Evolutionary conservation across 2,113 vertebrate species (phyloP), one percentile per base, ranked within the genome.

Genomic region (Clarias macrocephalus): DNA sequence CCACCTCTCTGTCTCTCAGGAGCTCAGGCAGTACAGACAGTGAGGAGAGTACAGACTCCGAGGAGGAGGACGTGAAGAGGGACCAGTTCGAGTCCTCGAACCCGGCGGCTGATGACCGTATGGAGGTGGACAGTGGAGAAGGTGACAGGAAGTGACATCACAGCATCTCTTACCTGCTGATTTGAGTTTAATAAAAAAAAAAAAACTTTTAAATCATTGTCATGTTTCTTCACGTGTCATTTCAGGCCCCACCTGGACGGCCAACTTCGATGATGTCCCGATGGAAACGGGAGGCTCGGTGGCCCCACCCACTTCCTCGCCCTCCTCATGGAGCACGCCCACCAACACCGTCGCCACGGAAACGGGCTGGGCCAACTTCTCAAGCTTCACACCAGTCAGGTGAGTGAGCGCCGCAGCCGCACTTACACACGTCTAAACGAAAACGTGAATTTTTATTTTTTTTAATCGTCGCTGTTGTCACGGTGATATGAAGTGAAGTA

Each of bases 1-100:
- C 28, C 3, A 13, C 63, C 1, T 66, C 18, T 87, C 65, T 66
- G 52, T 65, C 37, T 21, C 3, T 52, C 90, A 97, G 94, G 93
- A 99, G 97, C 92, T 99, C 98, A 42, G 98, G 98, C 88, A 99
- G 98, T 90, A 99, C 98, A 0, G 98, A 99, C 95, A 99, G 98
- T 4, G 98, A 99, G 91, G 98, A 99, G 90, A 99, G 98, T 89
- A 99, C 98, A 60, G 98, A 99, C 91, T 99, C 98, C 0, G 98
- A 99, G 91, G 98, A 99, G n/a, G 98, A 99, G 86, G 98, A 99
- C 82, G 96, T 93, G 1, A 99, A 99, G 88, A 96, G 96, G 85
- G 98, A 97, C 88, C 85, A 96, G 2, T 99, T 98, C 62, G 97
- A 98, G 70, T 92, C 96, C 0, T 93, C 92, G 7, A 95, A 95